Evolutionary conservation across 2,797 vertebrate genomes (phyloP).

Genomic region (Gouania willdenowi): DNA sequence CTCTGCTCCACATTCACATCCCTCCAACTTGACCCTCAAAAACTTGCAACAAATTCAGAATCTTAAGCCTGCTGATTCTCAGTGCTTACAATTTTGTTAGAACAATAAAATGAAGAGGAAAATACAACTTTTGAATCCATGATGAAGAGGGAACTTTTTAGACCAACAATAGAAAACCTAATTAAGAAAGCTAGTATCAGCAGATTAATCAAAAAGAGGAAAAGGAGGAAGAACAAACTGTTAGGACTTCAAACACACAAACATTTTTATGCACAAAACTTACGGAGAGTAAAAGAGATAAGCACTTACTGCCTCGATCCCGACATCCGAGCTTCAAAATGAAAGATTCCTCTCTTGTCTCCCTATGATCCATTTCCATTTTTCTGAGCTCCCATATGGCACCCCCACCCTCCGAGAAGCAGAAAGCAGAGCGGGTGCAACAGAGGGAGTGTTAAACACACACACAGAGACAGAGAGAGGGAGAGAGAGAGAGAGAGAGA

Average conservation of each 20-base stretch:
- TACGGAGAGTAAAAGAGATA: conserved; percentile 33
- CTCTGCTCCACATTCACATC: conserved; percentile 33
- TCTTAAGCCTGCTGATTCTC: too few relatives aligned
- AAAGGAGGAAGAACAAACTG: too few relatives aligned
- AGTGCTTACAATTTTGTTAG: too few relatives aligned
- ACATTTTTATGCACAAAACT: too few relatives aligned
- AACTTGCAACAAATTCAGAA: conserved; percentile 75
- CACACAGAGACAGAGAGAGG: conserved; percentile 11
- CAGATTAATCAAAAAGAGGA: conserved; percentile 7
- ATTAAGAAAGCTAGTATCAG: conserved; percentile 9
- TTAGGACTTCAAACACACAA: too few relatives aligned
- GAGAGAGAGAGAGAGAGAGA: background rate
- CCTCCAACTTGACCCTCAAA: conserved; percentile 80
- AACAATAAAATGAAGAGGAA: conserved; percentile 68
- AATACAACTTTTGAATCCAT: too few relatives aligned
- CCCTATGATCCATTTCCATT: conserved; percentile 80
- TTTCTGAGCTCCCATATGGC: conserved; percentile 73
- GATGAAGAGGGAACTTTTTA: background rate
- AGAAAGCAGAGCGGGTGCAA: conserved; percentile 59
- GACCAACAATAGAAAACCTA: background rate
- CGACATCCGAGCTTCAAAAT: conserved; percentile 68
- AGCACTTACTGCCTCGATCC: conserved; percentile 81
- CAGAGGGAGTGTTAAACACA: conserved; percentile 32
- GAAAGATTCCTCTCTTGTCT: conserved; percentile 72
- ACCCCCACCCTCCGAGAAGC: conserved; percentile 63